Evolutionary conservation across 2,113 vertebrate species (phyloP).

Genomic region (Macquaria australasica): DNA sequence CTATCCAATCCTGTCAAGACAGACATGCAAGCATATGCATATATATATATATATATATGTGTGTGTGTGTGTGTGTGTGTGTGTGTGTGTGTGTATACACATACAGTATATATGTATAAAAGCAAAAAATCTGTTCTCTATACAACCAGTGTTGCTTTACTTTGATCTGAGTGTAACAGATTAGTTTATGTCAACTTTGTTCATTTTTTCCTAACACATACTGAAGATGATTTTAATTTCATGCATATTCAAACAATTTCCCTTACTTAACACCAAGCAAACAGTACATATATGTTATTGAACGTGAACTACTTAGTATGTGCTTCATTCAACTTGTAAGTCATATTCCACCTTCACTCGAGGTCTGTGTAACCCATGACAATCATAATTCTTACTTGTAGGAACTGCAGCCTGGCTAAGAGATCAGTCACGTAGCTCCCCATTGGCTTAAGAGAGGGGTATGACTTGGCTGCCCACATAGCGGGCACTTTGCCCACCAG

Average conservation of each 20-base stretch:
- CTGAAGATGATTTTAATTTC: background rate
- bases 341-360: background rate
- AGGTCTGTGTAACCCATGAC: slow-evolving; percentile 21
- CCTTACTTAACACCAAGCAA: background rate
- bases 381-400: slow-evolving; percentile 86
- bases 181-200: background rate
- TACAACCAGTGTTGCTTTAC: background rate
- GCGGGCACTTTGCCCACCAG: slow-evolving; percentile 90
- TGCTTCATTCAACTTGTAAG: background rate
- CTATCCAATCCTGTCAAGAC: slow-evolving; percentile 90
- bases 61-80: no score
- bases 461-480: slow-evolving; percentile 93
- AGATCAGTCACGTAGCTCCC: slow-evolving; percentile 92
- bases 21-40: slow-evolving; percentile 31
- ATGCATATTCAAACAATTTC: background rate
- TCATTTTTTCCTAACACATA: no score
- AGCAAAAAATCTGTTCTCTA: background rate
- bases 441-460: slow-evolving; percentile 92
- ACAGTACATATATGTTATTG: background rate
- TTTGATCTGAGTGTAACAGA: background rate
- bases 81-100: no score
- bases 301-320: slow-evolving; percentile 4
- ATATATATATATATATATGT: no score
- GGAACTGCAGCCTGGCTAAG: slow-evolving; percentile 87
- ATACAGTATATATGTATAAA: no score